phyloP scores from a whole-genome alignment of 2,113 vertebrate species.

The Microcebus lehilahytsara region DNA sequence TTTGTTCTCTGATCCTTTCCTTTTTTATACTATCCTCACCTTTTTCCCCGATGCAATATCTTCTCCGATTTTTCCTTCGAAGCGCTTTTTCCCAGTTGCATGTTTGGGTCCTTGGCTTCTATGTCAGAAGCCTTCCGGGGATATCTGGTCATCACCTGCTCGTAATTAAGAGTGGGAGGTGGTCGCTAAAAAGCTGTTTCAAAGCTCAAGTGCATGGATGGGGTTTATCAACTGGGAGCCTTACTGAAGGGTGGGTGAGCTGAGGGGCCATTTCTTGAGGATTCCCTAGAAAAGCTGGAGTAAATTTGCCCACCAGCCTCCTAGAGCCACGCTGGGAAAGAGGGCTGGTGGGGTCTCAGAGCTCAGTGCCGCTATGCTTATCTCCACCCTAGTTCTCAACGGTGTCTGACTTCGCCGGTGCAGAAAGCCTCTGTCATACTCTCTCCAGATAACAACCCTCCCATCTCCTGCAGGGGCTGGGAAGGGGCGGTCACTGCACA shows the following conservation, averaged over 20 bases:
- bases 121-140: background rate
- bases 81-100: background rate
- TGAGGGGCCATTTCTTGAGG: background rate
- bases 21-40: background rate
- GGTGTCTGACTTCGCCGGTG: accelerated
- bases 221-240: background rate
- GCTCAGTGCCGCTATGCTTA: background rate
- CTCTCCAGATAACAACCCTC: background rate
- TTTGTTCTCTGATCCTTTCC: background rate
- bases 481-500: background rate
- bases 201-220: background rate
- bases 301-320: background rate
- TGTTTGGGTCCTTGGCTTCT: background rate
- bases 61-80: background rate
- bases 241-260: background rate
- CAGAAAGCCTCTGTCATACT: background rate
- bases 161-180: background rate
- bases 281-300: background rate
- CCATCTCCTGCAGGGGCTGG: accelerated
- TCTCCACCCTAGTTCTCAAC: background rate
- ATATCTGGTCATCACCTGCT: background rate
- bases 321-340: background rate
- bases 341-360: background rate
- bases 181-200: background rate
- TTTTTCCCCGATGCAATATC: background rate